These are phyloP conservation scores for Yoshiicerus persimilis DNA, from an alignment of 1,140 invertebrate species.

Conservation along the genomic window DNA sequence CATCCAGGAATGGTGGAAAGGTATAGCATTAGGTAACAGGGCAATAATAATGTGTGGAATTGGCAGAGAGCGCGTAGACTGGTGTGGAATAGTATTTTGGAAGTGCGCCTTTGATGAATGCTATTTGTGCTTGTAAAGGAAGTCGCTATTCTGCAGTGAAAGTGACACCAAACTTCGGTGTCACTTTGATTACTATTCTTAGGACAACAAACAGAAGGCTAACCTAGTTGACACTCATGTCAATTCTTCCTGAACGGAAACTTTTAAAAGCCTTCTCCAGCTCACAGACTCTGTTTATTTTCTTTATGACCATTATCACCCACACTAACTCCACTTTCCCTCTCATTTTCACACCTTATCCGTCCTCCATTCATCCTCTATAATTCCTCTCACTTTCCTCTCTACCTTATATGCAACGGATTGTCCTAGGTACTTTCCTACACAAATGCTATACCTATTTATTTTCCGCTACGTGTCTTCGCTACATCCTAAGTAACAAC, in stretches of 20 bases:
- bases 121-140: background rate
- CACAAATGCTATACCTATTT: too few species aligned
- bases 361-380: background rate
- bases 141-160: background rate
- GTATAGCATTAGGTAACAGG: background rate
- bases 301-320: constrained; percentile 29
- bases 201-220: constrained; percentile 2
- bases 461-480: too few species aligned
- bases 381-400: background rate
- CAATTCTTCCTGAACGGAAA: constrained; percentile 42
- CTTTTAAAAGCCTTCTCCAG: constrained; percentile 31
- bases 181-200: constrained; percentile 36
- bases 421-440: too few species aligned
- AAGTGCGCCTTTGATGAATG: background rate
- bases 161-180: background rate
- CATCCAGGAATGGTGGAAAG: too few species aligned
- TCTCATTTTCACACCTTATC: background rate
- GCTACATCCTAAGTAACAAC: too few species aligned
- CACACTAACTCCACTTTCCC: background rate
- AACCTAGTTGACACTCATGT: constrained; percentile 24
- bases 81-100: background rate
- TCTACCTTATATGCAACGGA: background rate
- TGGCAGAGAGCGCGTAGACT: background rate
- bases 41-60: background rate
- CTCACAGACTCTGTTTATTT: constrained; percentile 2